Evolutionary conservation across 1,140 invertebrate genomes (phyloP).

Genomic region (Hyles euphorbiae): DNA sequence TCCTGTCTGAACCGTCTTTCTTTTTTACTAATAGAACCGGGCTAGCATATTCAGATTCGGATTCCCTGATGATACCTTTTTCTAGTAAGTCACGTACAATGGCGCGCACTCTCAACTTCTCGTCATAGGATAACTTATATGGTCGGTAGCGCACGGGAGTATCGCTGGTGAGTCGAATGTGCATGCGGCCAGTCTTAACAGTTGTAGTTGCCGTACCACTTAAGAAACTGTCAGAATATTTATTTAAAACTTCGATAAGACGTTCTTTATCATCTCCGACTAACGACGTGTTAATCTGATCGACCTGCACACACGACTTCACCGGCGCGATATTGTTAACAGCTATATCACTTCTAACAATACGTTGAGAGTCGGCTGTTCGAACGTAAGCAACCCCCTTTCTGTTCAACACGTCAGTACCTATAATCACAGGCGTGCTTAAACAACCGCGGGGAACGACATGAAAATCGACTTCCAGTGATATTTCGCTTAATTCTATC

Average conservation of each 20-base stretch:
- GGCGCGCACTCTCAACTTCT: constrained; percentile 23
- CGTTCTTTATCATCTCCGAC: constrained; percentile 2
- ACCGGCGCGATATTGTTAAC: too few species aligned
- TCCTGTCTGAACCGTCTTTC: constrained; percentile 3
- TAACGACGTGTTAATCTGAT: constrained; percentile 11
- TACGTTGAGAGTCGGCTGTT: constrained; percentile 14
- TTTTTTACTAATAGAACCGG: constrained; percentile 52
- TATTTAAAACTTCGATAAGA: constrained; percentile 1
- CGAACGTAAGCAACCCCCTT: constrained; percentile 23
- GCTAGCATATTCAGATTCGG: constrained; percentile 40
- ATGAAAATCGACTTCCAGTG: constrained; percentile 25
- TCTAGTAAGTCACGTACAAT: constrained; percentile 29
- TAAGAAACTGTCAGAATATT: constrained; percentile 23
- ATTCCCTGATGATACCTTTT: constrained; percentile 32
- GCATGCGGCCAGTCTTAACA: constrained; percentile 20
- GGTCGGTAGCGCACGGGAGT: constrained; percentile 24
- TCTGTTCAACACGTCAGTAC: constrained; percentile 32
- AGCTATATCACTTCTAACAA: not conserved
- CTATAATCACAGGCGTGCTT: constrained; percentile 25
- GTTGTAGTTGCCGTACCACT: constrained; percentile 27
- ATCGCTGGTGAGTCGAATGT: constrained; percentile 18
- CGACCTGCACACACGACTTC: not conserved
- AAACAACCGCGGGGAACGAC: constrained; percentile 20
- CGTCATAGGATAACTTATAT: constrained; percentile 23
- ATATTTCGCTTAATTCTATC: constrained; percentile 22